Evolutionary conservation across 1,140 invertebrate species (phyloP).

Genomic region (Cherax destructor): DNA sequence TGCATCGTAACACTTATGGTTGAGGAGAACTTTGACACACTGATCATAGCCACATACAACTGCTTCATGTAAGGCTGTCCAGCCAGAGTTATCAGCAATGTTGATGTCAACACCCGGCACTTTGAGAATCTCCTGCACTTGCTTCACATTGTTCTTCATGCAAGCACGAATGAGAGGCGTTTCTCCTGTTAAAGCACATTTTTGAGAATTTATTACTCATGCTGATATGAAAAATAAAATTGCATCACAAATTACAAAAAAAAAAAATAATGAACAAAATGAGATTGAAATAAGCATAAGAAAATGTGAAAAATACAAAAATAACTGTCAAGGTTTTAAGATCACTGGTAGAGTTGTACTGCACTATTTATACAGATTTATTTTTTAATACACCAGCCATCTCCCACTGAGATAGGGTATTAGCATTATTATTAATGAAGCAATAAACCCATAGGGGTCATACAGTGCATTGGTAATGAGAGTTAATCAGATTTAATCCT

Average conservation of each 20-base stretch:
- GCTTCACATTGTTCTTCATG: slow-evolving; percentile 20
- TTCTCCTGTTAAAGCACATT: slow-evolving; percentile 5
- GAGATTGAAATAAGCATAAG: no score
- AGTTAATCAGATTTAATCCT: no score
- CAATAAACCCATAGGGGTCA: no score
- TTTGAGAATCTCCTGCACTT: background rate
- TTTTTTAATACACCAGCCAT: no score
- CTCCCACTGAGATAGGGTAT: no score
- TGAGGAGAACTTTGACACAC: slow-evolving; percentile 12
- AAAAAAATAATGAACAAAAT: background rate
- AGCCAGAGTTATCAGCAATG: slow-evolving; percentile 11
- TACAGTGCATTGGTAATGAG: no score
- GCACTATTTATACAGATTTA: no score
- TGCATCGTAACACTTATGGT: background rate
- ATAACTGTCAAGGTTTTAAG: no score
- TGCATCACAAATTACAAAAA: background rate
- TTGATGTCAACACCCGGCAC: slow-evolving; percentile 32
- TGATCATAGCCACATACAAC: slow-evolving; percentile 12
- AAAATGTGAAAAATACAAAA: no score
- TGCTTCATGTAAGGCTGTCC: slow-evolving; percentile 34
- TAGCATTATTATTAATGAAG: no score
- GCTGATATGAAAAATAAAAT: background rate
- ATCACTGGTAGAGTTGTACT: no score
- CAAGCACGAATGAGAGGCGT: slow-evolving; percentile 4
- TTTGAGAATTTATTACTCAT: no score